Percentiles rank a stretch among this genome's conserved stretches.
Evolutionary conservation across 2,888 invertebrate genomes (phyloP).

Genomic region (Tenthredo livida): DNA sequence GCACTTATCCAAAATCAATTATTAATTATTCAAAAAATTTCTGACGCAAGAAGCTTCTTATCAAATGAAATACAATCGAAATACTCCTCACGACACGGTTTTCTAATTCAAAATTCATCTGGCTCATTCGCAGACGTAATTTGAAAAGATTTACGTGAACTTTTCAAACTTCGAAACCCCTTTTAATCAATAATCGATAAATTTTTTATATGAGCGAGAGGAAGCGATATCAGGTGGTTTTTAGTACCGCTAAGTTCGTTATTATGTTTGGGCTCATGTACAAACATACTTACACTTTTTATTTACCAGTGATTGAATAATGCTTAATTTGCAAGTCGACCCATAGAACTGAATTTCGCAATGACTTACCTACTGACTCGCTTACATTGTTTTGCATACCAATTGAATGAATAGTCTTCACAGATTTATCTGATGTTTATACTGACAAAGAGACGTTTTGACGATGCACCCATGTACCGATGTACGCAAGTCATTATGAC

Average conservation of each 20-base stretch:
- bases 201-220: background rate
- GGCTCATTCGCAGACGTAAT: too few species aligned
- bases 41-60: too few species aligned
- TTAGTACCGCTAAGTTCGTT: background rate
- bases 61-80: too few species aligned
- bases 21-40: too few species aligned
- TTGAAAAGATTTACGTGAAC: too few species aligned
- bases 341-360: background rate
- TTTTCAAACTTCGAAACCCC: too few species aligned
- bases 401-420: background rate
- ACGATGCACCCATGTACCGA: background rate
- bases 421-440: background rate
- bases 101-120: too few species aligned
- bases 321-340: background rate
- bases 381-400: background rate
- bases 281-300: conserved; percentile 12
- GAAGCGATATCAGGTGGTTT: background rate
- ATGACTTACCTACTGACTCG: background rate
- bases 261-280: background rate
- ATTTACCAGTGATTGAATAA: background rate
- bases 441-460: background rate
- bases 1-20: background rate
- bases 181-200: background rate
- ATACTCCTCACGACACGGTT: too few species aligned
- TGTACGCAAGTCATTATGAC: background rate